These are phyloP conservation scores for Cololabis saira DNA, from an alignment of 2,113 vertebrate genomes.

Conservation along the genomic window DNA sequence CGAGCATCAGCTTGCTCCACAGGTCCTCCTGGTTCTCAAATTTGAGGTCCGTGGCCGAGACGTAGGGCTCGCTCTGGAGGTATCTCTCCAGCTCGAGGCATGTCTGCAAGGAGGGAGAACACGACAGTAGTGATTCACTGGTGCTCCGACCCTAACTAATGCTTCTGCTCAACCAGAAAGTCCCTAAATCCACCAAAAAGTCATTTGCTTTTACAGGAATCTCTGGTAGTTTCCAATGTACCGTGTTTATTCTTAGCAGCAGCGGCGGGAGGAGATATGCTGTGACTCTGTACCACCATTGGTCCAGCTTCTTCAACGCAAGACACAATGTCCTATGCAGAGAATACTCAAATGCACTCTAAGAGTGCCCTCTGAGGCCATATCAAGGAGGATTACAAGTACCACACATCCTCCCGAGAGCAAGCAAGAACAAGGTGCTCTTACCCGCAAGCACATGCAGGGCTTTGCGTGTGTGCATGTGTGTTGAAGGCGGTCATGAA, in stretches of 20 bases:
- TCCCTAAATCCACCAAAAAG: conserved; percentile 27
- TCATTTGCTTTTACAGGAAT: conserved; percentile 7
- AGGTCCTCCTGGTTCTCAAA: conserved; percentile 93
- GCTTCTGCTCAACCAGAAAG: conserved; percentile 18
- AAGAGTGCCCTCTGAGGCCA: conserved; percentile 52
- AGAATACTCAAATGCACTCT: conserved; percentile 24
- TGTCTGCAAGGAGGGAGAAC: conserved; percentile 82
- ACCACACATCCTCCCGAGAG: conserved; percentile 46
- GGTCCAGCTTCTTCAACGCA: conserved; percentile 31
- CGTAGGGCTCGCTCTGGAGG: conserved; percentile 96
- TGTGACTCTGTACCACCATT: conserved; percentile 32
- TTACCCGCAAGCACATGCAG: not conserved
- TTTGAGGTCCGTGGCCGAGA: conserved; percentile 92
- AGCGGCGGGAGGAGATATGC: conserved; percentile 5
- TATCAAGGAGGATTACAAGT: conserved; percentile 57
- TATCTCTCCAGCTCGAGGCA: conserved; percentile 97
- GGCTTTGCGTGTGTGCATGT: not conserved
- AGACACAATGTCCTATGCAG: conserved; percentile 71
- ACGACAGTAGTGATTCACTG: conserved; percentile 22
- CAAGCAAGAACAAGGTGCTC: conserved; percentile 50
- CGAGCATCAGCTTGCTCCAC: conserved; percentile 96
- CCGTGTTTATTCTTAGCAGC: conserved; percentile 53
- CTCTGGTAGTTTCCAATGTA: not conserved
- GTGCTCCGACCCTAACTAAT: conserved; percentile 13
- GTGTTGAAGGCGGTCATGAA: conserved; percentile 51